Percentiles rank a stretch among this genome's conserved stretches.
phyloP scores from a whole-genome alignment of 2,113 vertebrate species.

The Microcebus ravelobensis region DNA sequence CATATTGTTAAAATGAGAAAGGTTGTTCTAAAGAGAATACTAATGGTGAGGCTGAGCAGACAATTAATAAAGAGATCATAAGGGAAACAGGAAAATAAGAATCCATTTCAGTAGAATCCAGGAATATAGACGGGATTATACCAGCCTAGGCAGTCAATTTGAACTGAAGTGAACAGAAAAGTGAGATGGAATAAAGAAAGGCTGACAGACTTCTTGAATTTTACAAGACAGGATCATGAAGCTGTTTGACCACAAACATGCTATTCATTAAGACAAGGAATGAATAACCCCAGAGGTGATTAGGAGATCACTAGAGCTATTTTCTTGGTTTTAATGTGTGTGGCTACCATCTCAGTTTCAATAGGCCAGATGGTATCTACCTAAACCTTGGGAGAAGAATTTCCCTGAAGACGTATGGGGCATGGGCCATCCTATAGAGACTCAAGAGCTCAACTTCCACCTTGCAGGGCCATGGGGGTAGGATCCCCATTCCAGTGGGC shows the following conservation, averaged over 20 bases:
- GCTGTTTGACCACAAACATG: too few species aligned
- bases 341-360: too few species aligned
- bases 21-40: background rate
- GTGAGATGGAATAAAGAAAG: background rate
- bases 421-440: too few species aligned
- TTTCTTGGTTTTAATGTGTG: background rate
- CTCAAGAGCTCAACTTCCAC: too few species aligned
- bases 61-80: background rate
- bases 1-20: background rate
- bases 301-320: background rate
- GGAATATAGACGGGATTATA: background rate
- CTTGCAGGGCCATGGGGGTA: too few species aligned
- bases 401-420: background rate
- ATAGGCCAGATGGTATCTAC: too few species aligned
- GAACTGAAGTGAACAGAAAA: background rate
- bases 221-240: background rate
- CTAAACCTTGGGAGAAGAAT: background rate
- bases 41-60: background rate
- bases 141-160: background rate
- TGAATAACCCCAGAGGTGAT: too few species aligned
- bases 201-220: background rate
- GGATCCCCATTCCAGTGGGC: too few species aligned
- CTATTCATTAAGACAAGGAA: background rate
- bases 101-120: background rate
- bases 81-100: background rate